phyloP scores from a whole-genome alignment of 2,113 vertebrate species.

The Haliaeetus leucogaster region DNA sequence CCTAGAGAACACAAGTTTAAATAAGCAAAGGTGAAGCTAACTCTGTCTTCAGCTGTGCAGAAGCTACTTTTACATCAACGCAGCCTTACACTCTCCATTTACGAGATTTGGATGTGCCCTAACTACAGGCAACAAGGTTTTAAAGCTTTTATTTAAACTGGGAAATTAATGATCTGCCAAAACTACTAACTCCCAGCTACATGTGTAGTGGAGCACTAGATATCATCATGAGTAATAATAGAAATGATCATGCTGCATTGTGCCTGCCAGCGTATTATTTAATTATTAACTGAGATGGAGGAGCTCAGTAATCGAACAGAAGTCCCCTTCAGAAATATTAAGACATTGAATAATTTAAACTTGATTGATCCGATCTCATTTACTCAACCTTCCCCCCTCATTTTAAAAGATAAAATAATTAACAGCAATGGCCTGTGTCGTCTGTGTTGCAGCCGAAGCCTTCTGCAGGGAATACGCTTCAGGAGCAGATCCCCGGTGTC shows the following conservation, averaged over 20 bases:
- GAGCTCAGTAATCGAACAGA: constrained; percentile 56
- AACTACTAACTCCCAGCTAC: constrained; percentile 58
- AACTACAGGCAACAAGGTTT: constrained; percentile 43
- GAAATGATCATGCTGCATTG: constrained; percentile 55
- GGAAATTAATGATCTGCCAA: constrained; percentile 54
- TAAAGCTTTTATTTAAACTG: constrained; percentile 63
- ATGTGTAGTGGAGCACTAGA: constrained; percentile 37
- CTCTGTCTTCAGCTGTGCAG: not conserved
- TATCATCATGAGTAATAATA: constrained; percentile 54
- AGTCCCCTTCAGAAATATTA: constrained; percentile 68
- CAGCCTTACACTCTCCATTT: not conserved
- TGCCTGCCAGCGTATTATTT: constrained; percentile 53
- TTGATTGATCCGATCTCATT: constrained; percentile 65
- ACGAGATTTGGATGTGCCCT: constrained; percentile 9
- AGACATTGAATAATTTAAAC: constrained; percentile 70
- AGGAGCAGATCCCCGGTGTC: not conserved
- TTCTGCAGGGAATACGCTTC: not conserved
- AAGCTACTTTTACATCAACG: not conserved
- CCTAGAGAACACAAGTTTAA: not conserved
- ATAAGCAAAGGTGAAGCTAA: not conserved
- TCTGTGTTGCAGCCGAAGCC: not conserved
- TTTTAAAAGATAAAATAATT: constrained; percentile 67
- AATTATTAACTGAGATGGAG: constrained; percentile 61
- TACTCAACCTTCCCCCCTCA: constrained; percentile 57
- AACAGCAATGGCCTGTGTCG: not conserved